phyloP scores from a whole-genome alignment of 2,797 vertebrate species.

The Microcaecilia unicolor region DNA sequence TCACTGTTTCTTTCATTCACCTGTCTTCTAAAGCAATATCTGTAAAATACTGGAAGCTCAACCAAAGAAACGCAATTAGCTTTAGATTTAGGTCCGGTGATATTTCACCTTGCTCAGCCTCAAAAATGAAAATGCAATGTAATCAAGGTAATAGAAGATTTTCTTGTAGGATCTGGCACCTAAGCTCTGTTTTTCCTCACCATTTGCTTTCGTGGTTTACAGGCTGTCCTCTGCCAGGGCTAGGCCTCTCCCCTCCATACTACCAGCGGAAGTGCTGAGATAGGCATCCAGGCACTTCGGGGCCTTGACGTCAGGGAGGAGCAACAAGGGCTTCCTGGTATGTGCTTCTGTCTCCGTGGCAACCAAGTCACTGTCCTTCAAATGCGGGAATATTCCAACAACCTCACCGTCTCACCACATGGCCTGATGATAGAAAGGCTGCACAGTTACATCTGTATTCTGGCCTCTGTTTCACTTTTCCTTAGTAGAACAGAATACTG shows the following conservation, averaged over 20 bases:
- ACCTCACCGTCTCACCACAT: conserved; percentile 5
- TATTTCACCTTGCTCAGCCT: too few relatives aligned
- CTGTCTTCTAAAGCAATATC: too few relatives aligned
- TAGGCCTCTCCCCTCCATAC: conserved; percentile 70
- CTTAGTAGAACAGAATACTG: too few relatives aligned
- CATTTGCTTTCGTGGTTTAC: conserved; percentile 77
- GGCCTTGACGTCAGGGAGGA: conserved; percentile 10
- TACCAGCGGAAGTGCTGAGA: conserved; percentile 36
- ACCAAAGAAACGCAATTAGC: too few relatives aligned
- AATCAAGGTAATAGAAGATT: too few relatives aligned
- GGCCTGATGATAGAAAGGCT: too few relatives aligned
- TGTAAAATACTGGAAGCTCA: too few relatives aligned
- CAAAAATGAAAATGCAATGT: too few relatives aligned
- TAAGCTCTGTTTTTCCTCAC: conserved; percentile 42
- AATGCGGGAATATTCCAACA: conserved; percentile 6
- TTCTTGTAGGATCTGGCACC: not conserved
- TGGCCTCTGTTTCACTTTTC: too few relatives aligned
- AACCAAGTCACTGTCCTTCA: conserved; percentile 28
- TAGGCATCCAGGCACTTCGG: conserved; percentile 31
- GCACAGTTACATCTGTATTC: too few relatives aligned
- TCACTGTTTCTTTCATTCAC: too few relatives aligned
- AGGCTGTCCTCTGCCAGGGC: conserved; percentile 58
- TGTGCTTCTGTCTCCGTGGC: conserved; percentile 27
- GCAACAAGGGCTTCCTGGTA: conserved; percentile 18
- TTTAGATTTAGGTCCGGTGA: too few relatives aligned